These are phyloP conservation scores for Toxotes jaculatrix DNA, from an alignment of 2,113 vertebrate species.

Conservation along the genomic window DNA sequence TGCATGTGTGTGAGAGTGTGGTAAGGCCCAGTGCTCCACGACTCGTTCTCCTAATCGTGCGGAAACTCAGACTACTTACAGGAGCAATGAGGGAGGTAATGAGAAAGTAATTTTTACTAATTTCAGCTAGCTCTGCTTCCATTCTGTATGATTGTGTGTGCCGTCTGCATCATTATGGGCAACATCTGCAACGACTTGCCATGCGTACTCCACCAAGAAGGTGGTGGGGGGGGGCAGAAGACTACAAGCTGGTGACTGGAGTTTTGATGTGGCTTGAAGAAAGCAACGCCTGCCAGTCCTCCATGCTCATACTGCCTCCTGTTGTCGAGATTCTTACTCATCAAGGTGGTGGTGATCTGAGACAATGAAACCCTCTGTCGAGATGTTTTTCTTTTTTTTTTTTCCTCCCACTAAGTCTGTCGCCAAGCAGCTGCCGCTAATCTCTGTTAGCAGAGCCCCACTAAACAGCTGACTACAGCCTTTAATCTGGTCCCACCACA, in stretches of 20 bases:
- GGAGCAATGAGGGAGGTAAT: constrained; percentile 88
- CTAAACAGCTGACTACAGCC: constrained; percentile 78
- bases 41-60: constrained; percentile 83
- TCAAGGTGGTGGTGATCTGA: constrained; percentile 54
- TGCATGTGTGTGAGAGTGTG: constrained; percentile 21
- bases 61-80: constrained; percentile 87
- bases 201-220: constrained; percentile 69
- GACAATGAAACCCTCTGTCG: constrained; percentile 56
- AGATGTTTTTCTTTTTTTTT: constrained; percentile 22
- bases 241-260: constrained; percentile 50
- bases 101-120: constrained; percentile 88
- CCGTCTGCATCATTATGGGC: constrained; percentile 85
- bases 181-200: constrained; percentile 85
- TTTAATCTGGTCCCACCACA: constrained; percentile 76
- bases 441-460: constrained; percentile 75
- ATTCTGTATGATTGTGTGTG: constrained; percentile 81
- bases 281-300: constrained; percentile 59
- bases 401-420: constrained; percentile 51
- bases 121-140: constrained; percentile 82
- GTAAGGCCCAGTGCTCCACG: constrained; percentile 64
- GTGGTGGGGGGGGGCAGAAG: constrained; percentile 28
- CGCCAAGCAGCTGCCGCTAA: constrained; percentile 76
- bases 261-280: constrained; percentile 52
- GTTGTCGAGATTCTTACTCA: constrained; percentile 61
- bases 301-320: constrained; percentile 78